phyloP scores from a whole-genome alignment of 2,888 invertebrate species.

The Coleophora deauratella region DNA sequence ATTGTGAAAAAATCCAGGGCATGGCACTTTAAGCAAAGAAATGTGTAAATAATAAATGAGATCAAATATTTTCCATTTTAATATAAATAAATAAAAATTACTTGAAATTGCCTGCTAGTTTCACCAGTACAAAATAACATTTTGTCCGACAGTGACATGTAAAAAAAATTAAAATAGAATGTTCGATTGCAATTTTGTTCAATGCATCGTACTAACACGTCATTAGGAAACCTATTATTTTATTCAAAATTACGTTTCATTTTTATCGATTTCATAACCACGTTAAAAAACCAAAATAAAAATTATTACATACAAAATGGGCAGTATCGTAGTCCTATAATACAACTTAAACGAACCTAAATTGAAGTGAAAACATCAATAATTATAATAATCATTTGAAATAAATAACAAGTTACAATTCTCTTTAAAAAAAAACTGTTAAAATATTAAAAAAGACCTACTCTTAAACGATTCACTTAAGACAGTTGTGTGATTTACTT shows the following conservation, averaged over 20 bases:
- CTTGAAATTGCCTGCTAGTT: constrained; percentile 58
- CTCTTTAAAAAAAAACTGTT: constrained; percentile 65
- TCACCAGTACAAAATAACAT: constrained; percentile 32
- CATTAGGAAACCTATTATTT: constrained; percentile 39
- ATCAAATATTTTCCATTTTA: constrained; percentile 51
- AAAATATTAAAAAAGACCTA: constrained; percentile 64
- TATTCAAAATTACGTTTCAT: constrained; percentile 28
- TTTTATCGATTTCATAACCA: constrained; percentile 18
- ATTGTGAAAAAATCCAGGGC: constrained; percentile 34
- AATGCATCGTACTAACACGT: constrained; percentile 32
- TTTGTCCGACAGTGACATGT: constrained; percentile 35
- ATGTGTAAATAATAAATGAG: constrained; percentile 54
- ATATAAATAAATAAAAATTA: constrained; percentile 15
- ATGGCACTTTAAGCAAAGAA: constrained; percentile 58
- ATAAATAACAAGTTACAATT: constrained; percentile 72
- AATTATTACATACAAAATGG: constrained; percentile 48
- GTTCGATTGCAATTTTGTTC: constrained; percentile 51
- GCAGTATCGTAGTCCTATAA: constrained; percentile 68
- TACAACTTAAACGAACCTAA: constrained; percentile 64
- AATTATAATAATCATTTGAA: constrained; percentile 73
- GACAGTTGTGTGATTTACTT: constrained; percentile 56
- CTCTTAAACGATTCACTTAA: constrained; percentile 44
- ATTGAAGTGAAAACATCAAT: constrained; percentile 61
- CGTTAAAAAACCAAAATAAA: constrained; percentile 37
- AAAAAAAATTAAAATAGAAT: constrained; percentile 22